Base-by-base conservation (phyloP, 2,888 invertebrate genomes). In the Bombylius discolor region DNA sequence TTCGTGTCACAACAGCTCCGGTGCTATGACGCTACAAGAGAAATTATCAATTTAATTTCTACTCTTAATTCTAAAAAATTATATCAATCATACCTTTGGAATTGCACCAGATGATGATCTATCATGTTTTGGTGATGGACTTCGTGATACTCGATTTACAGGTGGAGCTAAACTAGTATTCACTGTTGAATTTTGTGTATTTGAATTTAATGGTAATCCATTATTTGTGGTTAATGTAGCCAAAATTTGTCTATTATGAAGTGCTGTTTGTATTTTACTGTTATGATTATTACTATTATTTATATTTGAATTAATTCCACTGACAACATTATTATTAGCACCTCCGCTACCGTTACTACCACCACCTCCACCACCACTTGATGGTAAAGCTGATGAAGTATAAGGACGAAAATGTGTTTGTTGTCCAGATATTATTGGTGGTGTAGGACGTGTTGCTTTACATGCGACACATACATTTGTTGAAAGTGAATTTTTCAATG, bases 401-500 rank as follows among this genome's bases (percentile, higher is more conserved):
- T 67, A 67, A 53, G 67, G 66, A 51, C 66, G 65, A 63, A 64
- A 67, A 57, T 67, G 64, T 33, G 66, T 63, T 58, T 64, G 65
- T 52, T 65, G 67, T 12, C 67, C 66, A 44, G 66, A 64, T 55
- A 68, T 68, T 56, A 75, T 76, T 39, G 74, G 65, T 56, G 61
- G 50, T 62, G 64, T 13, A 54, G 71, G 73, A 34, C 73, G 76
- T 52, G 73, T 73, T 1, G 86, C 83, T 71, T 89, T 89, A 69
- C 90, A 91, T 13, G 85, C 89, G 56, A 85, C 81, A 68, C 90
- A 91, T 49, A 77, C 67, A 44, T 76, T 78, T 46, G 81, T 79
- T 0, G 82, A 80, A 5, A 85, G 67, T 0, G 87, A 85, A 73
- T 91, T 91, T 64, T 88, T 85, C 4, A 93, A 75, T 0, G 93